Conservation (phyloP, 2,113 vertebrate species). For the Cryptoleucopteryx plumbea region DNA sequence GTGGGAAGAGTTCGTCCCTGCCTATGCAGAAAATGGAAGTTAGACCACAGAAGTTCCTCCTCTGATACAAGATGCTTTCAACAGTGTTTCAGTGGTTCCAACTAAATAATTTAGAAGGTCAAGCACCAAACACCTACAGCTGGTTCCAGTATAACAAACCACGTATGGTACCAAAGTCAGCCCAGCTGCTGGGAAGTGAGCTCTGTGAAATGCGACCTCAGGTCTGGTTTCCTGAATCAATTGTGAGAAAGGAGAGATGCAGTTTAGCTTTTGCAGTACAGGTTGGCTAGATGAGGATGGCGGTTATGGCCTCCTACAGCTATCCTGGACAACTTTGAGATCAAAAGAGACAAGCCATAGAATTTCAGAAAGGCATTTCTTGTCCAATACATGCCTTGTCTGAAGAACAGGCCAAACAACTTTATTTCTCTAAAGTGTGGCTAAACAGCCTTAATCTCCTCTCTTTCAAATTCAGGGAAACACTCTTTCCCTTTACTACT, state of each 20-base stretch:
- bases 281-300: not conserved
- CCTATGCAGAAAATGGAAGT: not conserved
- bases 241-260: not conserved
- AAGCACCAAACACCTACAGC: not conserved
- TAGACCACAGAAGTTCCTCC: not conserved
- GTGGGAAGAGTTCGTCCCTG: not conserved
- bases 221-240: not conserved
- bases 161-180: rapidly evolving
- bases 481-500: not conserved
- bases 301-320: not conserved
- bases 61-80: not conserved
- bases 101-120: not conserved
- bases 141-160: not conserved
- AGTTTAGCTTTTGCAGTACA: not conserved
- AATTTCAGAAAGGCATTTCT: not conserved
- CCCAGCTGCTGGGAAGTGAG: not conserved
- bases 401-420: not conserved
- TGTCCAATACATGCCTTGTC: not conserved
- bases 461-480: not conserved
- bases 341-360: not conserved
- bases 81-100: not conserved
- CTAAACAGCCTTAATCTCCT: not conserved
- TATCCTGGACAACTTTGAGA: not conserved
- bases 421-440: not conserved
- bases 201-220: not conserved